Conservation (phyloP, 2,113 vertebrate species). For the Colossoma macropomum region DNA sequence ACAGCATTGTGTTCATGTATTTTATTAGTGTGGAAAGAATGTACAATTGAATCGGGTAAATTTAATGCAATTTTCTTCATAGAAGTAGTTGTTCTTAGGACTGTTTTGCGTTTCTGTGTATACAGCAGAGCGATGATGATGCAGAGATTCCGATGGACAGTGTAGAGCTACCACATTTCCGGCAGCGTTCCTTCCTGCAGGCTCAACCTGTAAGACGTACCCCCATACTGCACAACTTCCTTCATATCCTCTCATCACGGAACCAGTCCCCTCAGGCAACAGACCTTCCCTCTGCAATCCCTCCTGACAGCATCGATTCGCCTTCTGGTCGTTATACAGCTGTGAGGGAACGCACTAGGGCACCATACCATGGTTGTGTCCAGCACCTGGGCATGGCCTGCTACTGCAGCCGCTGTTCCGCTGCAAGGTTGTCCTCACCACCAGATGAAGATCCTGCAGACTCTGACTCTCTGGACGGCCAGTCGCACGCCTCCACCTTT, state of each 20-base stretch:
- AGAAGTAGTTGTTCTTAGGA: no score
- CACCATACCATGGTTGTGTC: constrained; percentile 88
- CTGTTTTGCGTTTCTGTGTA: not conserved
- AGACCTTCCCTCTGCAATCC: constrained; percentile 78
- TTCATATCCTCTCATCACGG: constrained; percentile 95
- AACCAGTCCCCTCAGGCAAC: constrained; percentile 83
- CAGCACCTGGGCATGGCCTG: constrained; percentile 94
- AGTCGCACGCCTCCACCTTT: constrained; percentile 61
- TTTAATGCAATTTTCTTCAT: no score
- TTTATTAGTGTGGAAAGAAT: no score
- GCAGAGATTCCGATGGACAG: constrained; percentile 94
- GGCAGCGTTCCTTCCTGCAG: constrained; percentile 91
- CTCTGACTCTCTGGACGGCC: constrained; percentile 67
- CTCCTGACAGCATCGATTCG: constrained; percentile 65
- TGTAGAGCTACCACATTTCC: constrained; percentile 91
- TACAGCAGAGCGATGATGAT: constrained; percentile 88
- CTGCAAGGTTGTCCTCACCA: not conserved
- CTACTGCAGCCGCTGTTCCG: constrained; percentile 89
- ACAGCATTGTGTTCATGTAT: no score
- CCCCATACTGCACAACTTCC: constrained; percentile 96
- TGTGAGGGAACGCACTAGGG: constrained; percentile 75
- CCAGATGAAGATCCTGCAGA: constrained; percentile 13
- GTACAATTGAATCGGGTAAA: no score
- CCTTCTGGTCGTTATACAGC: not conserved
- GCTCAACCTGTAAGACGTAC: constrained; percentile 94